These are phyloP conservation scores for Linnaemya vulpina DNA, from an alignment of 2,888 invertebrate genomes.

Conservation along the genomic window DNA sequence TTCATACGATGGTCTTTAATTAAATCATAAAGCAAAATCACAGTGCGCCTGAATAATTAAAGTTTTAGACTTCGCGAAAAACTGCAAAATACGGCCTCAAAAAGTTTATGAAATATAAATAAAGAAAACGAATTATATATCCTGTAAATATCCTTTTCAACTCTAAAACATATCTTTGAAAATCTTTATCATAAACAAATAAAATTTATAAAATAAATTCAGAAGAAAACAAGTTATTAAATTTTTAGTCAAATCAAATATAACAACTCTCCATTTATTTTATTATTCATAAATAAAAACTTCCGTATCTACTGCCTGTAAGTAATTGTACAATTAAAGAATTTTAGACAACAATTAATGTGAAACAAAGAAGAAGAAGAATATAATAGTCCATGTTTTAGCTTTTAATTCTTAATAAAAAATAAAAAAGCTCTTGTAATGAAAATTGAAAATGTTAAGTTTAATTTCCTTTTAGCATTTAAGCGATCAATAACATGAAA, in stretches of 20 bases:
- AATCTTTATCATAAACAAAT: constrained; percentile 11
- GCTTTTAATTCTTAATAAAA: constrained; percentile 25
- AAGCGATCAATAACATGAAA: constrained; percentile 24
- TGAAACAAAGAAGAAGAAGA: too few species aligned
- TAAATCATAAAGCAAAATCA: too few species aligned
- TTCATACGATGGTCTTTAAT: too few species aligned
- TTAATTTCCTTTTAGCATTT: constrained; percentile 55
- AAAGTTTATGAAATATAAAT: background rate
- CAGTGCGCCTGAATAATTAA: too few species aligned
- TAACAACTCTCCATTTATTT: constrained; percentile 5
- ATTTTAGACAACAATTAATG: constrained; percentile 14
- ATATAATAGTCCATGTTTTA: background rate
- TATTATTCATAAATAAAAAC: constrained; percentile 4
- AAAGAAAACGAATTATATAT: background rate
- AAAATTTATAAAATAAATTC: background rate
- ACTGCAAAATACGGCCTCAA: too few species aligned
- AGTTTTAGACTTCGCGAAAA: too few species aligned
- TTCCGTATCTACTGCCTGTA: constrained; percentile 45
- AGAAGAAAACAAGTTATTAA: background rate
- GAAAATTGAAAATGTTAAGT: constrained; percentile 58
- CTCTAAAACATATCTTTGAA: background rate
- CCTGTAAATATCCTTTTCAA: constrained; percentile 46
- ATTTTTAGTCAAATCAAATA: constrained; percentile 7
- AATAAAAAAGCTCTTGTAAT: constrained; percentile 29
- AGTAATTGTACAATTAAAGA: constrained; percentile 27